Conservation (phyloP, 2,113 vertebrate species). For the Jaculus jaculus region DNA sequence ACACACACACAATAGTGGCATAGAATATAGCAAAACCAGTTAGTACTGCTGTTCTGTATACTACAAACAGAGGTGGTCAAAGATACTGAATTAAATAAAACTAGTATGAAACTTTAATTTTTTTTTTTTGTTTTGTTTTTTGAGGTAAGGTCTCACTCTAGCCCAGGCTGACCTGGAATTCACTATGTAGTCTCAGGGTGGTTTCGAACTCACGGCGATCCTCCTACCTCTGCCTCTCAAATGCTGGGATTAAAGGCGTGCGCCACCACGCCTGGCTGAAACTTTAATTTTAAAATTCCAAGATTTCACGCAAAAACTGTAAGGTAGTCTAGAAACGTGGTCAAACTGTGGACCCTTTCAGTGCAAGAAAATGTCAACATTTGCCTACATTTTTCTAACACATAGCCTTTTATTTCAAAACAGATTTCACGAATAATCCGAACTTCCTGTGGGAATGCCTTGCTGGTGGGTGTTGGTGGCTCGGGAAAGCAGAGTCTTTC, state of each 20-base stretch:
- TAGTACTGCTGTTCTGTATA: neutral
- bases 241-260: too few relatives aligned
- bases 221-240: too few relatives aligned
- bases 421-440: conserved; percentile 88
- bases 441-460: conserved; percentile 86
- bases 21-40: neutral
- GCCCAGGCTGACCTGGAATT: too few relatives aligned
- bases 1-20: neutral
- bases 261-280: too few relatives aligned
- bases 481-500: conserved; percentile 89
- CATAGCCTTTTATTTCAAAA: conserved; percentile 45
- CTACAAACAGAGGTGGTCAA: neutral
- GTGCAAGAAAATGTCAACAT: neutral
- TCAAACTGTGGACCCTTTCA: neutral
- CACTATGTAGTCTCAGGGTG: too few relatives aligned
- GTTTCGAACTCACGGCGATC: too few relatives aligned
- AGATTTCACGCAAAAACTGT: neutral
- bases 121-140: too few relatives aligned
- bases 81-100: neutral
- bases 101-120: neutral
- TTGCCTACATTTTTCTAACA: neutral
- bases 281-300: neutral
- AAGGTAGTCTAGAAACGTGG: neutral
- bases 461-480: conserved; percentile 88
- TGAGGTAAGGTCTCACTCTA: too few relatives aligned